Conservation (phyloP, 2,888 invertebrate species). For the Maniola hyperantus region DNA sequence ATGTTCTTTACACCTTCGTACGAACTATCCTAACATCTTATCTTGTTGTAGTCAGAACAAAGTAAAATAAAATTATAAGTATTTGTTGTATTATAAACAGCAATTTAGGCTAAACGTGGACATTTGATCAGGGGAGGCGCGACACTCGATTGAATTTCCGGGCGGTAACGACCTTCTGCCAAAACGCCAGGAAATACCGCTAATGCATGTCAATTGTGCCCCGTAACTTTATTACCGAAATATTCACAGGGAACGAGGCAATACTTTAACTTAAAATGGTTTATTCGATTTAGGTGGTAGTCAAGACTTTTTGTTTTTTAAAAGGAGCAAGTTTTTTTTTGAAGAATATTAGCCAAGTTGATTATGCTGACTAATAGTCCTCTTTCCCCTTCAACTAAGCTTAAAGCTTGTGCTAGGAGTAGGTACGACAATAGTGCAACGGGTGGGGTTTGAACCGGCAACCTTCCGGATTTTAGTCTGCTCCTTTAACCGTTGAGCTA, state of each 20-base stretch:
- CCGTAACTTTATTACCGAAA: slow-evolving; percentile 50
- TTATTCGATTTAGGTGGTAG: background rate
- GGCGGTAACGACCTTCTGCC: slow-evolving; percentile 67
- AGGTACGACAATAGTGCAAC: no score
- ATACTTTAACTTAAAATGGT: background rate
- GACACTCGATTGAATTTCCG: slow-evolving; percentile 78
- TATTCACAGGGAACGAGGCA: slow-evolving; percentile 25
- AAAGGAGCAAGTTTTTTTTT: background rate
- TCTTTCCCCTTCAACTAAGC: no score
- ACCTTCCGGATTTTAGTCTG: no score
- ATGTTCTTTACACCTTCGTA: no score
- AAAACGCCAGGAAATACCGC: slow-evolving; percentile 72
- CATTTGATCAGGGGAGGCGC: slow-evolving; percentile 49
- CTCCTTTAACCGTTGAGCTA: no score
- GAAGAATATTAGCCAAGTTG: no score
- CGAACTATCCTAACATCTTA: no score
- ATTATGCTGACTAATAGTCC: no score
- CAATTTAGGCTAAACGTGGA: slow-evolving; percentile 48
- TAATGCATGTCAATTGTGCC: slow-evolving; percentile 80
- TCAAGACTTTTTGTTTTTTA: background rate
- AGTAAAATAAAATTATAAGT: background rate
- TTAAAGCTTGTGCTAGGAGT: no score
- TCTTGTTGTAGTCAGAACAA: background rate
- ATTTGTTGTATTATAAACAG: slow-evolving; percentile 26
- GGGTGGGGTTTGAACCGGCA: no score